Evolutionary conservation across 23 tunicate species (phyloP), one percentile per base, ranked within the genome.

Genomic region (Ascidia mentula): DNA sequence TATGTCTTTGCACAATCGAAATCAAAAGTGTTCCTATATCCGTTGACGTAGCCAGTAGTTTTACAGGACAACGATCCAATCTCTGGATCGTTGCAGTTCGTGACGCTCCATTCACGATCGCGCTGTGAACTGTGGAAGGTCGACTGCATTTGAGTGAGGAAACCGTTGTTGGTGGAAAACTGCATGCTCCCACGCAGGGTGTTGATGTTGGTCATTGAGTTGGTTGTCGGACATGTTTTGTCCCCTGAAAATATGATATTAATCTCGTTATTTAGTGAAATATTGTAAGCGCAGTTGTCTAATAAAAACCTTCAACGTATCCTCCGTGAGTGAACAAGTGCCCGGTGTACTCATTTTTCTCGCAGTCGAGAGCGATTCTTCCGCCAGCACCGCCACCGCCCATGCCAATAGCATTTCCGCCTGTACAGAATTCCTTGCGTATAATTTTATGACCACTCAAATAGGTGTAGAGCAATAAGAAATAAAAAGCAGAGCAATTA

Each of bases 331-430:
- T 40, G 2, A 77, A 77, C 0, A 77, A 71, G 45, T 77, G 81
- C 28, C 81, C 81, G 18, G 69, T 33, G 31, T 46, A 77, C 32
- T 77, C 72, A 24, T 28, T 46, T 31, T 36, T 45, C 20, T 1
- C 70, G 38, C 81, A 77, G 37, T 77, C 81, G 39, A 77, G 37
- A 33, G 81, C 26, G 28, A 77, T 77, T 33, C 81, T 34, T 7
- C 81, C 81, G 39, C 81, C 81, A 6, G 70, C 70, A 22, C 81
- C 81, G 45, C 81, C 81, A 77, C 81, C 81, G 28, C 81, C 81
- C 39, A 26, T 77, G 17, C 71, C 71, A 36, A 38, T 37, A 20
- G 70, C 28, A 24, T 53, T 46, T 18, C 81, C 81, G 46, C 81
- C 81, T 72, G 20, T n/a, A 72, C 20, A 22, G 73, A 0, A 15